Percentiles rank a stretch among this genome's conserved stretches.
Conservation (phyloP, 2,797 vertebrate species). For the Smutsia temminckii region DNA sequence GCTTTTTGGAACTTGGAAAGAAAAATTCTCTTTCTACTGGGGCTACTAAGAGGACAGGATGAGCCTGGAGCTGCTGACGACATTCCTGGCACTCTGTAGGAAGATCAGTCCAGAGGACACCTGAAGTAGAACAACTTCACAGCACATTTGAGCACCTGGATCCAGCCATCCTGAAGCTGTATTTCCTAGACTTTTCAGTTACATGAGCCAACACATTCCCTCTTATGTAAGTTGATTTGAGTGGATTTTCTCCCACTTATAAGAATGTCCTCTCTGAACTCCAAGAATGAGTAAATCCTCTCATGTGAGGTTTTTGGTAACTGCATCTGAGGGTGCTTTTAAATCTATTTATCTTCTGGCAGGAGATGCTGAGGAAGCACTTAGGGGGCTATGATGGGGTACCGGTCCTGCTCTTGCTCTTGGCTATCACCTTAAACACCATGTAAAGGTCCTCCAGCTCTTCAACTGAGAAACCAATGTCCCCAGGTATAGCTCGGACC, state of each 20-base stretch:
- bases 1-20: not conserved
- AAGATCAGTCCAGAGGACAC: not conserved
- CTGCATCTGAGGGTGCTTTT: not conserved
- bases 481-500: slow-evolving; percentile 96
- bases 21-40: not conserved
- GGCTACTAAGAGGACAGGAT: not conserved
- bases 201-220: not conserved
- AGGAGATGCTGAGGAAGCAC: not conserved
- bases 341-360: not conserved
- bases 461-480: slow-evolving; percentile 95
- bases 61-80: not conserved
- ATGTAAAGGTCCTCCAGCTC: slow-evolving; percentile 96
- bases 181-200: not conserved
- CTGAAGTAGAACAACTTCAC: accelerated
- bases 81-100: not conserved
- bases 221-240: not conserved
- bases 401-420: not conserved
- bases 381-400: not conserved
- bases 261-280: not conserved
- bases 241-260: not conserved
- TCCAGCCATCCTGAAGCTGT: not conserved
- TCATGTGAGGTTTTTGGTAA: not conserved
- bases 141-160: not conserved
- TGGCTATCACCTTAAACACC: slow-evolving; percentile 94
- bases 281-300: not conserved